Base-by-base conservation (phyloP, 2,113 vertebrate genomes). In the Scophthalmus maximus region DNA sequence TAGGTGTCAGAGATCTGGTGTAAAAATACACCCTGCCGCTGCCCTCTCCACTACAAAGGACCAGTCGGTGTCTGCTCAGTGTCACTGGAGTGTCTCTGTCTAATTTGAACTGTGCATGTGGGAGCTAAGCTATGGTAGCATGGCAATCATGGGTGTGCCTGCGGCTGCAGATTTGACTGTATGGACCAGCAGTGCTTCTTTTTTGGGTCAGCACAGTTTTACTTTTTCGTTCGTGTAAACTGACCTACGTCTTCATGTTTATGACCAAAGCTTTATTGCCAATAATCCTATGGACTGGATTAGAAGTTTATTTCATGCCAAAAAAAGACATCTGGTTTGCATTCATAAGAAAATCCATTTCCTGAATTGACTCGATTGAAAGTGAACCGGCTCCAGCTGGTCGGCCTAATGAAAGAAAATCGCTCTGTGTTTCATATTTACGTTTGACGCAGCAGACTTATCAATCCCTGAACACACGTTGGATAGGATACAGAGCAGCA, bases 1-100 rank as follows among this genome's bases (percentile, higher is more conserved):
- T 60, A 91, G 84, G 84, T 91, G 89, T 89, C 89, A 88, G 79
- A 59, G 77, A 88, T 82, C 78, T 84, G 65, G 83, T 86, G 88
- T 89, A 86, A 87, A 88, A 88, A 90, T 87, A 87, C 84, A 79
- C 79, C 58, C 77, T 51, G 70, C 84, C 74, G 67, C 62, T 78
- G 76, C 78, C 74, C 79, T 73, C 68, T 61, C 72, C 73, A 59
- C 76, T 49, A 51, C 71, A 71, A 66, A 50, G 79, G 71, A 74
- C 53, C 47, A 20, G 61, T 62, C 56, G 34, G 68, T 82, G 68
- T 82, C 79, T 79, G 78, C 76, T 78, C 26, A 0, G 55, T 85
- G 87, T 85, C 84, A 79, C 71, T 44, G 58, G 52, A 75, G 64
- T 53, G 75, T 73, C 83, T 84, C 61, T 0, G 12, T 79, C 72